A percentile compares a stretch with the other conserved stretches of the same genome.
These are phyloP conservation scores for Pomacea canaliculata DNA, from an alignment of 2,888 invertebrate genomes.

Conservation along the genomic window DNA sequence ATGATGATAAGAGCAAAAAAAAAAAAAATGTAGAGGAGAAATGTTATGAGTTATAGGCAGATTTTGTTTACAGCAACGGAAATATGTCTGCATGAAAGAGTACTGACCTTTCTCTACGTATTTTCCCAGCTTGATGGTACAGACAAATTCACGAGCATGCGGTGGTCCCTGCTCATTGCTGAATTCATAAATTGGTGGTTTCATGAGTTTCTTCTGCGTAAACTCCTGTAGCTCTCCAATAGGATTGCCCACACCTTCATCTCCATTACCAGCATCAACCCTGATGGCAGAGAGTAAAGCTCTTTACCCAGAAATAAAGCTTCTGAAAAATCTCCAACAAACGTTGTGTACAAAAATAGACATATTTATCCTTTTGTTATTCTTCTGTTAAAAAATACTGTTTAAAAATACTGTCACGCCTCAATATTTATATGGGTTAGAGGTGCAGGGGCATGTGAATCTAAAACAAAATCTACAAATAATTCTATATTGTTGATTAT, in stretches of 20 bases:
- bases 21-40: too few species aligned
- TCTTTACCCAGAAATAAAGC: not conserved
- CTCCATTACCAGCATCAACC: conserved; percentile 58
- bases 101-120: conserved; percentile 77
- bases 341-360: not conserved
- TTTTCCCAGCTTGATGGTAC: conserved; percentile 88
- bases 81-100: too few species aligned
- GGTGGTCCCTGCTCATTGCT: conserved; percentile 87
- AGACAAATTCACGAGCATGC: conserved; percentile 93
- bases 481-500: too few species aligned
- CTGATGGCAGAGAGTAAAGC: not conserved
- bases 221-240: conserved; percentile 93
- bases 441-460: too few species aligned
- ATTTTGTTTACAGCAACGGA: too few species aligned
- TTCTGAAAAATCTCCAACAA: not conserved
- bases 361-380: too few species aligned
- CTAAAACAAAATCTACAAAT: too few species aligned
- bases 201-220: conserved; percentile 96
- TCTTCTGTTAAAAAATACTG: too few species aligned
- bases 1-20: too few species aligned
- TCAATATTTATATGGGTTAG: too few species aligned
- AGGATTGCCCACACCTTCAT: conserved; percentile 85
- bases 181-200: conserved; percentile 94
- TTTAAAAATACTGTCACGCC: too few species aligned
- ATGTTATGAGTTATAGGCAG: too few species aligned